phyloP scores from a whole-genome alignment of 2,113 vertebrate species.

The Euleptes europaea region DNA sequence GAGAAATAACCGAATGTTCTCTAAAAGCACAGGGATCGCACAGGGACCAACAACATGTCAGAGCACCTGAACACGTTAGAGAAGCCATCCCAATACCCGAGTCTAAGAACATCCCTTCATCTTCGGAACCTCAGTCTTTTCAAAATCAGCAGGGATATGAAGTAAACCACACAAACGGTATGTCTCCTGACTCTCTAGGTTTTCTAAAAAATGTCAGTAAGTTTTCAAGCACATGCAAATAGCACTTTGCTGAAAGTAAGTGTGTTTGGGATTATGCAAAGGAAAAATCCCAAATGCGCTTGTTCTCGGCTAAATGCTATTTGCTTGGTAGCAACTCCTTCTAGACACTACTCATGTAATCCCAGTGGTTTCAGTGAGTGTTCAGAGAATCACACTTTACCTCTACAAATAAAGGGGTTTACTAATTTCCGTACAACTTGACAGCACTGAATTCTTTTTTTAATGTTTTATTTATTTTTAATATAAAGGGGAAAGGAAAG shows the following conservation, averaged over 20 bases:
- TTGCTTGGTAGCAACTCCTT: no score
- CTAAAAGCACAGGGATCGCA: slow-evolving; percentile 47
- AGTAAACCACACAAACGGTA: slow-evolving; percentile 71
- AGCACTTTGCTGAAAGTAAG: not conserved
- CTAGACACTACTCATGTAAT: no score
- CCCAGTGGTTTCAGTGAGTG: no score
- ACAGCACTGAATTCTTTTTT: no score
- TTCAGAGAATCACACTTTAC: no score
- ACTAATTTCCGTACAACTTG: no score
- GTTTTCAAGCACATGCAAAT: not conserved
- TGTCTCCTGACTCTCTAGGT: not conserved
- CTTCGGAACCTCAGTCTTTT: slow-evolving; percentile 59
- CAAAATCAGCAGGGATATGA: slow-evolving; percentile 62
- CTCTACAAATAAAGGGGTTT: no score
- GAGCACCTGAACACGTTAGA: slow-evolving; percentile 19
- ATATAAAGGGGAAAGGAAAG: no score
- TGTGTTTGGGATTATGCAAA: no score
- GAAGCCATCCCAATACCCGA: slow-evolving; percentile 51
- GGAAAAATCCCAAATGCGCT: no score
- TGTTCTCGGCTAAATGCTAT: no score
- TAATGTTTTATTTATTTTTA: no score
- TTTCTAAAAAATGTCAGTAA: not conserved
- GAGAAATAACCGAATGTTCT: slow-evolving; percentile 33
- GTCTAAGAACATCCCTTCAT: slow-evolving; percentile 51
- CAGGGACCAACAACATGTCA: slow-evolving; percentile 41